Conservation (phyloP, 1,140 invertebrate species). For the Drosophila suzukii region DNA sequence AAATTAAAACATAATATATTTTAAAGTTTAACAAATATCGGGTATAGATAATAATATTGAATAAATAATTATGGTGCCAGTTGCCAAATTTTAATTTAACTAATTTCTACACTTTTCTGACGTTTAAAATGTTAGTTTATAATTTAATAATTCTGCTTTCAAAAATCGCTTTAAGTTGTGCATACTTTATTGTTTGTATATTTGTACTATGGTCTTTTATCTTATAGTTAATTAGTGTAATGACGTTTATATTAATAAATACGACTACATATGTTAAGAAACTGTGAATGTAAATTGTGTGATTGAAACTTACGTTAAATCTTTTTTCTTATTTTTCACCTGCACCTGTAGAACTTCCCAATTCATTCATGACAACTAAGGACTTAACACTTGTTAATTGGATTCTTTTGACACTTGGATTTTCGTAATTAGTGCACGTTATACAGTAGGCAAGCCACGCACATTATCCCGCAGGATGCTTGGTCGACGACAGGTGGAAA, state of each 20-base stretch:
- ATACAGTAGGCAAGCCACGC: not conserved
- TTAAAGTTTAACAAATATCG: no score
- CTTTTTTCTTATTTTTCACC: not conserved
- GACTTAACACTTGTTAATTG: slow-evolving; percentile 22
- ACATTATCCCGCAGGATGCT: slow-evolving; percentile 11
- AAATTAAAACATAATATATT: not conserved
- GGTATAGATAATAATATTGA: no score
- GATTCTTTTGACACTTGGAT: slow-evolving; percentile 6
- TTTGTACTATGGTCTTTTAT: not conserved
- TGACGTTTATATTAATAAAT: not conserved
- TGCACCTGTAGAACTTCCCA: not conserved
- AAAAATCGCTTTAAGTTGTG: no score
- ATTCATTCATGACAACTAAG: slow-evolving; percentile 12
- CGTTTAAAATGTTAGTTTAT: no score
- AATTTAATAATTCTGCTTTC: no score
- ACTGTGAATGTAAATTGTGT: not conserved
- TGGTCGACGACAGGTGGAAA: slow-evolving; percentile 31
- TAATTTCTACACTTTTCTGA: no score
- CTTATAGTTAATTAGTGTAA: not conserved
- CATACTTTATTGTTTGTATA: not conserved
- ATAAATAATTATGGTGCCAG: no score
- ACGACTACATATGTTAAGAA: not conserved
- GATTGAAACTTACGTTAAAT: not conserved
- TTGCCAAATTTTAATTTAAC: no score
- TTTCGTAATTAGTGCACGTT: slow-evolving; percentile 30